Evolutionary conservation across 2,797 vertebrate genomes (phyloP), one percentile per base, ranked within the genome.

Genomic region (Gambelia wislizenii): DNA sequence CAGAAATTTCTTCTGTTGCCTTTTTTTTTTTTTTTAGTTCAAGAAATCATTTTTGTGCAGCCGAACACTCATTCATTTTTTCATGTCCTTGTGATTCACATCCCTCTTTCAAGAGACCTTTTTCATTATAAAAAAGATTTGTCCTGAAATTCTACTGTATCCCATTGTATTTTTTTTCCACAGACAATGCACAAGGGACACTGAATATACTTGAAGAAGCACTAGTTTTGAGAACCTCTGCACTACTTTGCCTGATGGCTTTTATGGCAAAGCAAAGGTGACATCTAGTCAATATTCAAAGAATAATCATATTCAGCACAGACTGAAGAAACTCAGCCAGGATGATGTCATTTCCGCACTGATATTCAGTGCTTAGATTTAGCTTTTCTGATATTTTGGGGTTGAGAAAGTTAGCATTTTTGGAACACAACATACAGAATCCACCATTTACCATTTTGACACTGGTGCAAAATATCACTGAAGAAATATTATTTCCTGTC

Each of bases 171-270:
- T 0, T 83, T 91, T 92, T 64, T 44, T 27, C 5, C 5, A 36
- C 54, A 47, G 82, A 89, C 30, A 67, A 67, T 67, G 30, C 64
- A 67, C 9, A 0, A 30, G 30, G 64, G 89, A 89, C 47, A 0
- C 0, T 30, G 61, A 91, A 91, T 42, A 77, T 86, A 83, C 22
- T 90, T 90, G 89, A 91, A 87, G 27, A 59, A 77, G 67, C 88
- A n/a, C 87, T 80, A 86, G 78, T 10, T 6, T 86, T 44, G 80
- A 85, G 82, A 91, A 89, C 7, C 61, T 90, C 13, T 83, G 25
- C 8, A 69, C 33, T 91, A 33, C 69, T 87, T 56, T 77, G 82
- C 77, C 13, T 4, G 64, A 42, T 91, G 59, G 30, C 22, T 93
- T 93, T 61, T 2, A 67, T 64, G 85, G 9, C 18, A 70, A 86